Evolutionary conservation across 2,888 invertebrate species (phyloP).

Genomic region (Platerodrilus igneus): DNA sequence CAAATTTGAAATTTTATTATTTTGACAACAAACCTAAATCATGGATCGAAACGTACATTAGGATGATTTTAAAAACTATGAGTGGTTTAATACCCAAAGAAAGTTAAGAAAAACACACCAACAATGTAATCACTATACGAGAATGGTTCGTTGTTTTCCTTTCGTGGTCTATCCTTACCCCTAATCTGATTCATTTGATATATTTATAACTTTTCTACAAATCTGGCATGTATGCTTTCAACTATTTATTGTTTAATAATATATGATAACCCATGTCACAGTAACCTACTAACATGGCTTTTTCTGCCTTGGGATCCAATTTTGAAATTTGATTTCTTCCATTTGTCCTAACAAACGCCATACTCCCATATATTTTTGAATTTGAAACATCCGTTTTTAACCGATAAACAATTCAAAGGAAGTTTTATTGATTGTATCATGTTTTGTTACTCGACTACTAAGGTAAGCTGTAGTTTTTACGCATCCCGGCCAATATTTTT

Average conservation of each 20-base stretch:
- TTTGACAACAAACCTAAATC: no score
- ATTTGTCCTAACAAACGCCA: no score
- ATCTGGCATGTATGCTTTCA: background rate
- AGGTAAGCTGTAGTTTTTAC: background rate
- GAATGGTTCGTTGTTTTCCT: background rate
- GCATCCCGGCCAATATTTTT: no score
- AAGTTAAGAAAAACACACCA: no score
- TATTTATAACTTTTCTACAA: background rate
- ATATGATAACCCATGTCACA: conserved; percentile 1
- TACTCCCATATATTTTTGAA: background rate
- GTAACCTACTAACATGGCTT: conserved; percentile 1
- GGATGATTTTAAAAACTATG: no score
- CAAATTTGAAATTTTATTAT: no score
- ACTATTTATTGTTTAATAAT: background rate
- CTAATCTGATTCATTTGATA: no score
- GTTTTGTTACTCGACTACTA: background rate
- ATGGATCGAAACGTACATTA: no score
- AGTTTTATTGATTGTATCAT: no score
- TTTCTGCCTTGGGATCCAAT: background rate
- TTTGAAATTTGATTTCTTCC: background rate
- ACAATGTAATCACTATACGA: background rate
- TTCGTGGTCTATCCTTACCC: no score
- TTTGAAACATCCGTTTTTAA: conserved; percentile 1
- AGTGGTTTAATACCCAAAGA: no score
- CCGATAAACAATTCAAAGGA: background rate